Evolutionary conservation across 2,888 invertebrate genomes (phyloP).

Genomic region (Furcula furcula): DNA sequence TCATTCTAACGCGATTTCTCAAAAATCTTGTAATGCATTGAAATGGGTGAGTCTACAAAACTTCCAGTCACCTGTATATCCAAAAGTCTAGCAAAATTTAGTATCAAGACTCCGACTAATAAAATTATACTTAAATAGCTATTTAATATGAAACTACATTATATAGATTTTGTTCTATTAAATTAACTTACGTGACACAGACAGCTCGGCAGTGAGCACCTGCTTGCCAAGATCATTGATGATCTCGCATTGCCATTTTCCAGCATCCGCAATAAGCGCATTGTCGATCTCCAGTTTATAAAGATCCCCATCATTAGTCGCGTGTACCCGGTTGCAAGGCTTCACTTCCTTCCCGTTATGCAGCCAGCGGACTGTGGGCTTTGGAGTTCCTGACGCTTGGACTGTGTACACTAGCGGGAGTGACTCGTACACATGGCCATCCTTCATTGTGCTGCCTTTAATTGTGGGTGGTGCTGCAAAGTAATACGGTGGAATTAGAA

Average conservation of each 20-base stretch:
- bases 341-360: constrained; percentile 88
- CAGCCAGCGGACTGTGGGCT: constrained; percentile 90
- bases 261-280: constrained; percentile 87
- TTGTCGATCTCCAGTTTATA: constrained; percentile 88
- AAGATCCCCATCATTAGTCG: constrained; percentile 85
- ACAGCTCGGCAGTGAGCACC: constrained; percentile 86
- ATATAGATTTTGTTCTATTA: neutral
- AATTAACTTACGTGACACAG: constrained; percentile 84
- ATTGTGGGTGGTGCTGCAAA: constrained; percentile 86
- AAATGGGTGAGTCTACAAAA: no score
- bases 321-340: constrained; percentile 82
- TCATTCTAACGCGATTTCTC: no score
- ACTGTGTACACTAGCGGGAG: constrained; percentile 91
- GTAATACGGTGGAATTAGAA: no score
- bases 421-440: constrained; percentile 89
- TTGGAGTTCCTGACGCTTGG: constrained; percentile 88
- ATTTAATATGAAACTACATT: no score
- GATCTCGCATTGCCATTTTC: constrained; percentile 90
- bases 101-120: no score
- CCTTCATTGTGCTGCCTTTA: constrained; percentile 86
- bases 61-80: no score
- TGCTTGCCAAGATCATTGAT: constrained; percentile 92
- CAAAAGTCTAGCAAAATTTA: no score
- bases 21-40: no score
- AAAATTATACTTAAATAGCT: no score